Evolutionary conservation across 2,797 vertebrate species (phyloP), one percentile per base, ranked within the genome.

Genomic region (Amazona ochrocephala): DNA sequence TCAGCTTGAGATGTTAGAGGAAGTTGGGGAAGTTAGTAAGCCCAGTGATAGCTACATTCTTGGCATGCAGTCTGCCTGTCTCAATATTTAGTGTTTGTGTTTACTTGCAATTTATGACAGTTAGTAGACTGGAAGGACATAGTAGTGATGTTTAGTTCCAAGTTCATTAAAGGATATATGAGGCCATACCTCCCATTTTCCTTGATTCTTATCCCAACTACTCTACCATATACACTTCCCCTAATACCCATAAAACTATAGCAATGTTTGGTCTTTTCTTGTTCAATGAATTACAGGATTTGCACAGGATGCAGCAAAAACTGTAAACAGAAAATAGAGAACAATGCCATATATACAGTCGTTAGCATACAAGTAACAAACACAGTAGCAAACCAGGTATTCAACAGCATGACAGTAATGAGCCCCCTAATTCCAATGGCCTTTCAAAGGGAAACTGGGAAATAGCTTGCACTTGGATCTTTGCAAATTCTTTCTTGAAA

Each of bases 41-140:
- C 60, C 37, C 62, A 41, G 24, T 3, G 37, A 71, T 71, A 24
- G 48, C 32, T 84, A 30, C 24, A 5, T 93, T 97, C 93, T 92
- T 96, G 94, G 96, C 87, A 44, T 41, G 3, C 17, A 61, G 48
- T 77, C 90, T 95, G 91, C 94, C 72, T 67, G 76, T 82, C 93
- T 88, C 72, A 72, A 62, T 29, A 16, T 73, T 48, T 67, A 37
- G 39, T 84, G 53, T 90, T 94, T 93, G 75, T 90, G 85, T 41
- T 97, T 95, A 81, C 87, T 79, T 77, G 74, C 56, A 45, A 79
- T 54, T 24, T 51, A 68, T 9, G 53, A 93, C 90, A 90, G 48
- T 94, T 86, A 90, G 84, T 72, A 67, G 72, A 41, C 96, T 96
- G 95, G 92, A 96, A 94, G 84, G 42, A 86, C 65, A 39, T 79